Evolutionary conservation across 2,113 vertebrate species (phyloP).

Genomic region (Oreocharis arfaki): DNA sequence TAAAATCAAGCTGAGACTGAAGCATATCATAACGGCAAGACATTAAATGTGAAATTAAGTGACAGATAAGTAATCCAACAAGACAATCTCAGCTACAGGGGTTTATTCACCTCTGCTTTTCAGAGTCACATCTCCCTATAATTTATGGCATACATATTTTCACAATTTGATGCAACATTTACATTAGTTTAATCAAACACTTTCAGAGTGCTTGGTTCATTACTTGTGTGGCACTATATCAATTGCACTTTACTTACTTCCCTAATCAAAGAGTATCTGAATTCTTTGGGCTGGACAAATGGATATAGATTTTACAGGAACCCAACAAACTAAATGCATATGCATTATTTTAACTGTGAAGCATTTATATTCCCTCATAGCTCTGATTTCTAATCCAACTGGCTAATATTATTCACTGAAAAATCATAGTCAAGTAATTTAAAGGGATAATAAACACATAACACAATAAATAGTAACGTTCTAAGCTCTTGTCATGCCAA

Average conservation of each 20-base stretch:
- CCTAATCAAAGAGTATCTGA: conserved; percentile 40
- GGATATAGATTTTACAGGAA: conserved; percentile 64
- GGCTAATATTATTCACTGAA: conserved; percentile 25
- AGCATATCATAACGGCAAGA: conserved; percentile 32
- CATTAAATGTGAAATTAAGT: conserved; percentile 50
- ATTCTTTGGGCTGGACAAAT: conserved; percentile 51
- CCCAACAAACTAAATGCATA: conserved; percentile 25
- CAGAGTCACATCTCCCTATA: conserved; percentile 30
- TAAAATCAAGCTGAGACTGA: conserved; percentile 56
- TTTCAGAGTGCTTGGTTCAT: conserved; percentile 6
- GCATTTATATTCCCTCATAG: conserved; percentile 40
- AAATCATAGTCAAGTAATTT: conserved; percentile 32
- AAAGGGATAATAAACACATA: conserved; percentile 44
- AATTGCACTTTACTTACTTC: conserved; percentile 60
- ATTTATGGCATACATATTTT: conserved; percentile 58
- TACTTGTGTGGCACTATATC: conserved; percentile 20
- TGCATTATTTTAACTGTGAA: conserved; percentile 42
- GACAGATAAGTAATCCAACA: conserved; percentile 67
- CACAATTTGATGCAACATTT: conserved; percentile 53
- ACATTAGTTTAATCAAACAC: conserved; percentile 66
- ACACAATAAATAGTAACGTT: not conserved
- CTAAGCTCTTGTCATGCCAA: not conserved
- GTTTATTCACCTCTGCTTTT: conserved; percentile 61
- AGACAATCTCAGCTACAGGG: conserved; percentile 50
- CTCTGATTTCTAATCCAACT: conserved; percentile 26